Evolutionary conservation across 2,113 vertebrate species (phyloP), one percentile per base, ranked within the genome.

Genomic region (Bubo blakistoni): DNA sequence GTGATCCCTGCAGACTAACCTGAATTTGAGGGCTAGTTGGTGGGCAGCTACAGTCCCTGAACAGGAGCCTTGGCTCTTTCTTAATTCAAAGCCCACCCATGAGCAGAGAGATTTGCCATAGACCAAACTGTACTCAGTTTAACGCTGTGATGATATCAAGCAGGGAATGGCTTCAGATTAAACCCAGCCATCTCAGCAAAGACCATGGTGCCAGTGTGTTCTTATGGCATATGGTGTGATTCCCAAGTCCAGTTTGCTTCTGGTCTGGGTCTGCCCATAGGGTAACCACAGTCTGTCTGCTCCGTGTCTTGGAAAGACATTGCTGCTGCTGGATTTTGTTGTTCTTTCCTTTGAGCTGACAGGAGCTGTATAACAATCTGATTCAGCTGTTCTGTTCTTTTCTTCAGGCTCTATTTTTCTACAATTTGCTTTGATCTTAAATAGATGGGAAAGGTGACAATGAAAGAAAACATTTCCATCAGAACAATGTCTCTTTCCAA

Each of bases 381-480:
- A 67, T 94, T 46, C 34, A 77, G 49, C 81, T 3, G 0, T 44
- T 73, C 81, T 3, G 0, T 44, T 73, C 90, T 86, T 72, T 40
- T 82, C 76, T 65, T 42, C 44, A 61, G 65, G 69, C 30, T 92
- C 77, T 70, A 2, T 89, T 96, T 82, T 91, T 65, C 88, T 89
- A 16, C 55, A 42, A 4, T 74, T 92, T 90, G 63, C 85, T 95
- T 94, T 97, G 88, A 92, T 94, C 86, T 62, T 87, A 78, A 67
- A 63, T 69, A 76, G 67, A 84, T 58, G 86, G 52, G 77, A 81
- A 85, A 92, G 82, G 63, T 78, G 77, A 69, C 76, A 91, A 51
- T 49, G 74, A 79, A 97, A 97, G 93, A 95, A 97, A 98, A 97
- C 93, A 92, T 86, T 97, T 98, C 91, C 95, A 84, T 92, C 94